Evolutionary conservation across 2,797 vertebrate species (phyloP).

Genomic region (Myoxocephalus aenaeus): DNA sequence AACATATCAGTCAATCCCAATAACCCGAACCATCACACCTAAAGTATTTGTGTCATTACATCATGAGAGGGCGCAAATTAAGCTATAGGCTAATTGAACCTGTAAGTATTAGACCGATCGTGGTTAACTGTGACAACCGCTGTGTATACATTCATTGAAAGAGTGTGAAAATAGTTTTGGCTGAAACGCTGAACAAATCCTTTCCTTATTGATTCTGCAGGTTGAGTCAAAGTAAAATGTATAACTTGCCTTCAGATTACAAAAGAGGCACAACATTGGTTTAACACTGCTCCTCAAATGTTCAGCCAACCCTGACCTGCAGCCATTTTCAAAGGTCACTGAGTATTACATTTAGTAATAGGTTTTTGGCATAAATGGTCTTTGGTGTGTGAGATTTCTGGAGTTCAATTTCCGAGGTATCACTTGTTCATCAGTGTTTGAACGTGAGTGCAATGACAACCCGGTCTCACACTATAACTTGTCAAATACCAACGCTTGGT

Average conservation of each 20-base stretch:
- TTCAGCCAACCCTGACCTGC: no score
- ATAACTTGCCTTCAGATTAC: not conserved
- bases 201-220: not conserved
- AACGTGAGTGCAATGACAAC: not conserved
- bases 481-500: no score
- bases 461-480: not conserved
- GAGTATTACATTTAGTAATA: no score
- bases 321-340: not conserved
- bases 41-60: slow-evolving; percentile 9
- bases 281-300: not conserved
- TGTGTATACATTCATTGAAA: not conserved
- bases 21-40: slow-evolving; percentile 6
- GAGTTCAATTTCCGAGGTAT: not conserved
- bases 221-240: not conserved
- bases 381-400: not conserved
- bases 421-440: not conserved
- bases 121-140: slow-evolving; percentile 36
- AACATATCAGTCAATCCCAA: slow-evolving; percentile 14
- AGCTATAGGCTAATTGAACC: slow-evolving; percentile 12
- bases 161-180: no score
- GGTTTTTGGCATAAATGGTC: not conserved
- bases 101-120: slow-evolving; percentile 19
- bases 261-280: not conserved
- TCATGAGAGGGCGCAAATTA: not conserved
- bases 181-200: not conserved